Base-by-base conservation (phyloP, 35 echinoderm and acorn worm genomes). In the Lytechinus variegatus region DNA sequence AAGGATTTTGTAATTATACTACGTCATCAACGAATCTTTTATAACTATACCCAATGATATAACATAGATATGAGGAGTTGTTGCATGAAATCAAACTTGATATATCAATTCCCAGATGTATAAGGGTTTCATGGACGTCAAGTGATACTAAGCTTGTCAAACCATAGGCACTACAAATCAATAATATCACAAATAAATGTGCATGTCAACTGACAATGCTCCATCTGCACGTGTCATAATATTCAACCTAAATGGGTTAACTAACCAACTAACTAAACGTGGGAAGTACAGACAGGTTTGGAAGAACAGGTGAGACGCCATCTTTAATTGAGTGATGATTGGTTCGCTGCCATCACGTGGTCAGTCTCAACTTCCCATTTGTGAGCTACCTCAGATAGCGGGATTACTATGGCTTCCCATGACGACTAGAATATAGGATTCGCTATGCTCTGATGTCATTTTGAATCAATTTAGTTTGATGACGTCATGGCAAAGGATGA, bases 281-380 rank as follows among this genome's bases (percentile, higher is more conserved):
- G 66, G 66, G 66, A 79, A 79, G 66, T 79, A 79, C 4, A 24
- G 66, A n/a, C 66, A 79, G 19, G 19, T 44, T 44, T 16, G 19
- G 66, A 24, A 79, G 21, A 44, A 44, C 66, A 79, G 66, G 66
- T 79, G 66, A 79, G 66, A n/a, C 66, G 66, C 66, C 66, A 79
- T 79, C 66, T 79, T 79, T 79, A 79, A 79, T 79, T 79, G 66
- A 7, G 66, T 79, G 66, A 79, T 79, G 66, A 79, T 79, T 79
- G 66, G 66, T 79, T 16, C 16, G 66, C n/a, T 79, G 16, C n/a
- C 14, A 24, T 79, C 66, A 79, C 66, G 66, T 79, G 66, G 66
- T 24, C 66, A 24, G 56, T 58, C 66, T 79, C 66, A 79, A n/a
- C 66, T n/a, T n/a, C 66, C 61, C 19, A 79, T 58, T 79, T 79